Base-by-base conservation (phyloP, 2,888 invertebrate genomes). In the Morinoia aosen region DNA sequence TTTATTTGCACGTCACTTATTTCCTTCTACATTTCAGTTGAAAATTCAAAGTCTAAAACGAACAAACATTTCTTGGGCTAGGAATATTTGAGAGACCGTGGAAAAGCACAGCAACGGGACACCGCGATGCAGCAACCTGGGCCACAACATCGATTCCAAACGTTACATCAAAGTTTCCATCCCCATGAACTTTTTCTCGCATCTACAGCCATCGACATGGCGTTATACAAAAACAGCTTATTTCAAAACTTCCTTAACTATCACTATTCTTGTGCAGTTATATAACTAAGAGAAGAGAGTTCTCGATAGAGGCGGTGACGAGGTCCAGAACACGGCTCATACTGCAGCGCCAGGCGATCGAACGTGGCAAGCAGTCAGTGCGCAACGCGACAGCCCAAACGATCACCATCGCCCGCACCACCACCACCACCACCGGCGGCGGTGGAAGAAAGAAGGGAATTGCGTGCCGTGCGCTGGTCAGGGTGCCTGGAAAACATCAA, bases 281-380 rank as follows among this genome's bases (percentile, higher is more conserved):
- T 19, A 33, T 19, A 33, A 76, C 76, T 76, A 19, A 25, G 33
- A 33, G 33, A 76, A 16, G 8, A 33, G 76, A 76, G 76, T 76
- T 76, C 76, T 33, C 25, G 19, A 40, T 14, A 39, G 40, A 90
- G 39, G 90, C 90, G 12, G 90, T 40, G 90, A 90, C 90, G 19
- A 14, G 39, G 14, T 48, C 90, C 39, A 40, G 40, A 40, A 39
- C 90, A 90, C 3, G 90, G 39, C 40, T 90, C 33, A 16, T 48
- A 90, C 90, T 90, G 90, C 90, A 90, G 90, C 90, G 40, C 16
- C 33, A 33, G 48, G 40, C 90, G 90, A 90, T 90, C 90, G 90
- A 90, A 90, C 40, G 90, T 39, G 16, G 90, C 40, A 7, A 90
- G 90, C 90, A 90, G 39, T 39, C 48, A 90, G 90, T 90, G 90